Conservation (phyloP, 2,797 vertebrate genomes). For the Argya squamiceps region DNA sequence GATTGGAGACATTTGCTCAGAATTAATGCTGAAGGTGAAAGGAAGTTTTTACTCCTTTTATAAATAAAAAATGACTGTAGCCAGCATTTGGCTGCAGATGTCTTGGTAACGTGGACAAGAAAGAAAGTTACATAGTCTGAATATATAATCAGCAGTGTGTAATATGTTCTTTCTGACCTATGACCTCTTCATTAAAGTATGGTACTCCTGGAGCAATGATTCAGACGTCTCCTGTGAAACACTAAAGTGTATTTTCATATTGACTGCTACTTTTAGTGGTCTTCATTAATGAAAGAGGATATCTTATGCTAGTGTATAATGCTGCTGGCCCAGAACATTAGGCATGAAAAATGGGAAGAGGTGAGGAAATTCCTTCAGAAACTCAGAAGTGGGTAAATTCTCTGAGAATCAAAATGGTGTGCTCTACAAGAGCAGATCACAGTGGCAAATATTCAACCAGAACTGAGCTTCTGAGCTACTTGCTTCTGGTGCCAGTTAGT, state of each 20-base stretch:
- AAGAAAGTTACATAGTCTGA: neutral
- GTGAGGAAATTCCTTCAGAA: neutral
- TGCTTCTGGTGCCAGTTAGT: neutral
- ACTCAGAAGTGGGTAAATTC: neutral
- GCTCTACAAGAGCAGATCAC: neutral
- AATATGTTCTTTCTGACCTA: neutral
- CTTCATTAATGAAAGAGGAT: neutral
- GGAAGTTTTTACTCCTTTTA: neutral
- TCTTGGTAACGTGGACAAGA: neutral
- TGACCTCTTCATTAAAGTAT: neutral
- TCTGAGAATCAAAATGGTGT: neutral
- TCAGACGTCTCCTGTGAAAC: neutral
- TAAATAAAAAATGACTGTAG: neutral
- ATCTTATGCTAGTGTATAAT: neutral
- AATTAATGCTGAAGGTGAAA: neutral
- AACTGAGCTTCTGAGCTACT: neutral
- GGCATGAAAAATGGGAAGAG: neutral
- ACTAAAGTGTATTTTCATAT: neutral
- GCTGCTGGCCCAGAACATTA: neutral
- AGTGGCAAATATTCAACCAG: neutral
- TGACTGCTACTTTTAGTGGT: neutral
- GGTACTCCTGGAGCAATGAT: neutral
- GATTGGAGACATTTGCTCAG: neutral
- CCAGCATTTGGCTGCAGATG: neutral
- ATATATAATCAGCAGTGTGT: neutral